A percentile compares a stretch with the other conserved stretches of the same genome.
These are phyloP conservation scores for Tenrec ecaudatus DNA, from an alignment of 2,113 vertebrate genomes.

Conservation along the genomic window DNA sequence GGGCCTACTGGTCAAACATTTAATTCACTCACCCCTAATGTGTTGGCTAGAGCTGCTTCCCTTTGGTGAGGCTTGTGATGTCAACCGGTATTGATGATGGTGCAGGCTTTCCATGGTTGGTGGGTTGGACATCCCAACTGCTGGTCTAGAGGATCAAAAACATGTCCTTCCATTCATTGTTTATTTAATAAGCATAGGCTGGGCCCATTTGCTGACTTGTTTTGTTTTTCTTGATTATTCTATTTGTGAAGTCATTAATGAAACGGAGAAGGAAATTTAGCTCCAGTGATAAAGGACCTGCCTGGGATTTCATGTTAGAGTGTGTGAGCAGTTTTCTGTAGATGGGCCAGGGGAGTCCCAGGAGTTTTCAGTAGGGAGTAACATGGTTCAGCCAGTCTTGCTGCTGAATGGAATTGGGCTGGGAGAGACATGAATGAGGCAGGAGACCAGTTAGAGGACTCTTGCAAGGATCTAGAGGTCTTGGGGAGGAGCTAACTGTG, in stretches of 20 bases:
- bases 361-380: slow-evolving; percentile 2
- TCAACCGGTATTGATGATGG: no score
- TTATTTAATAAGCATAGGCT: slow-evolving; percentile 1
- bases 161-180: neutral
- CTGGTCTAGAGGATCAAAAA: neutral
- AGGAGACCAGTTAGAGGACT: neutral
- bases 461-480: neutral
- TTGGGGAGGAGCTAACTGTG: neutral
- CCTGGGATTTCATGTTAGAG: neutral
- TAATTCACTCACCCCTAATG: no score
- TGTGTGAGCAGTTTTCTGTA: neutral
- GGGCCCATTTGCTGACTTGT: neutral
- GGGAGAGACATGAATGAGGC: neutral
- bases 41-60: no score
- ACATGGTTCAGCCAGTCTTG: neutral
- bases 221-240: slow-evolving; percentile 24
- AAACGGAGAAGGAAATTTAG: neutral
- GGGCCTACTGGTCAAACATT: no score
- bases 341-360: neutral
- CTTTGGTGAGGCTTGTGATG: no score
- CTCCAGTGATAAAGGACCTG: neutral
- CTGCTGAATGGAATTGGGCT: neutral
- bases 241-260: slow-evolving; percentile 9
- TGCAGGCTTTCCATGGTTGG: no score
- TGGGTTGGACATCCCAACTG: neutral